Evolutionary conservation across 2,888 invertebrate species (phyloP).

Genomic region (Candidula unifasciata): DNA sequence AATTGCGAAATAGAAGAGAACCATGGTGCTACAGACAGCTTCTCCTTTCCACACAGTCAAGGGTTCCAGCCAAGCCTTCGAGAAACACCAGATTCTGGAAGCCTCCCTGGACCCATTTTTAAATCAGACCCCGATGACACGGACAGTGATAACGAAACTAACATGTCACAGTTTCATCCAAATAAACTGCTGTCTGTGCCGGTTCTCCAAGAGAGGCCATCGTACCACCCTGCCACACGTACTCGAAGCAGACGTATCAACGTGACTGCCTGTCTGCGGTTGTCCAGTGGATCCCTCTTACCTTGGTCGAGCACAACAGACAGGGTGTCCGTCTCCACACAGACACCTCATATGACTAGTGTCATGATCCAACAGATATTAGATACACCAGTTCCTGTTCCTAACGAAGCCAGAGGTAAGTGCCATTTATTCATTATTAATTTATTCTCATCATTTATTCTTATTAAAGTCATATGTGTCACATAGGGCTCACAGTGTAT

Average conservation of each 20-base stretch:
- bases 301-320: constrained; percentile 18
- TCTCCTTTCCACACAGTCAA: constrained; percentile 3
- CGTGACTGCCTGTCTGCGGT: constrained; percentile 7
- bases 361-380: constrained; percentile 60
- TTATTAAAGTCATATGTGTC: too few species aligned
- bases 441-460: too few species aligned
- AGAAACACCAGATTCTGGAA: constrained; percentile 10
- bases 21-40: not conserved
- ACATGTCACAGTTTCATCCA: not conserved
- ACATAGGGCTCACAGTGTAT: too few species aligned
- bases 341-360: constrained; percentile 65
- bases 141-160: constrained; percentile 15
- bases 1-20: not conserved
- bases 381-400: constrained; percentile 50
- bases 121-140: constrained; percentile 44
- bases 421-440: too few species aligned
- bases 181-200: not conserved
- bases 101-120: constrained; percentile 22
- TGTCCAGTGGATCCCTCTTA: constrained; percentile 21
- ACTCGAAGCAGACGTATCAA: not conserved
- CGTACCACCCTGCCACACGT: constrained; percentile 4
- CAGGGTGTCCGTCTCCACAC: constrained; percentile 57
- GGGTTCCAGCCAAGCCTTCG: constrained; percentile 12
- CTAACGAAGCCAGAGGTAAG: constrained; percentile 55
- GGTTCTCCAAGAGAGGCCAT: not conserved